Evolutionary conservation across 2,797 vertebrate genomes (phyloP).

Genomic region (Danio kyathit): DNA sequence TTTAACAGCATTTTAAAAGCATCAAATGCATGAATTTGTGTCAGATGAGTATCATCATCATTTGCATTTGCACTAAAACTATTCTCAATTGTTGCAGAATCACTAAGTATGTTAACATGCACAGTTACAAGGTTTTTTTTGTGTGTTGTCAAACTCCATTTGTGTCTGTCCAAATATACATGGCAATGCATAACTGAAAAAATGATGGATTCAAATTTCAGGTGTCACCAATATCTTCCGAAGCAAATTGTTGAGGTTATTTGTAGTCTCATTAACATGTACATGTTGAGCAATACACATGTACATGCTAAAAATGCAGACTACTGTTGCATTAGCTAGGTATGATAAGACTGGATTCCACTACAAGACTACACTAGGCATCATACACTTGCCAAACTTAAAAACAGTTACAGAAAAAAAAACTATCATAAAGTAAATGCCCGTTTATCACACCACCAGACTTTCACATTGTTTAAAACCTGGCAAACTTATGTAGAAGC

Average conservation of each 20-base stretch:
- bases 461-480: neutral
- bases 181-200: neutral
- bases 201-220: neutral
- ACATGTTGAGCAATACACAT: too few species aligned
- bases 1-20: conserved; percentile 7
- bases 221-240: neutral
- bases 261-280: conserved; percentile 3
- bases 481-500: neutral
- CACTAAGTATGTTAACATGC: conserved; percentile 14
- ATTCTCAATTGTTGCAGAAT: conserved; percentile 12
- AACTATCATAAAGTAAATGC: neutral
- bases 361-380: neutral
- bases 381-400: neutral
- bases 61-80: conserved; percentile 20
- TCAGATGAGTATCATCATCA: conserved; percentile 19
- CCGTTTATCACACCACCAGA: neutral
- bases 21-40: conserved; percentile 32
- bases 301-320: neutral
- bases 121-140: neutral
- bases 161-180: neutral
- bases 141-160: neutral
- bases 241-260: neutral
- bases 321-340: neutral
- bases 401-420: neutral
- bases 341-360: conserved; percentile 8